Evolutionary conservation across 2,797 vertebrate genomes (phyloP).

Genomic region (Coccyzus lansbergi): DNA sequence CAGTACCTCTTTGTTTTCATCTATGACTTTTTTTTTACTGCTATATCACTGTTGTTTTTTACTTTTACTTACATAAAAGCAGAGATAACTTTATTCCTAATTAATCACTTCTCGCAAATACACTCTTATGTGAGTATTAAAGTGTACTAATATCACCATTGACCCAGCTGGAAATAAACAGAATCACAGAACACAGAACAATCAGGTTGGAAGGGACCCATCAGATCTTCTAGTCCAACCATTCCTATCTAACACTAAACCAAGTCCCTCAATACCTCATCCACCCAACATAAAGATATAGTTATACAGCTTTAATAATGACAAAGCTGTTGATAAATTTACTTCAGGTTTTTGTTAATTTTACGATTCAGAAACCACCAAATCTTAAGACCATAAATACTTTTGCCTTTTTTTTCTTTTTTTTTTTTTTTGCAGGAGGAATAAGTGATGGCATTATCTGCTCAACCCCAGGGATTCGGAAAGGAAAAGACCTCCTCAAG

Average conservation of each 20-base stretch:
- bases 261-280: too few species aligned
- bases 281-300: not conserved
- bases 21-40: not conserved
- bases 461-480: slow-evolving; percentile 85
- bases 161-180: slow-evolving; percentile 1
- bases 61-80: not conserved
- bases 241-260: too few species aligned
- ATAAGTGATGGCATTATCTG: slow-evolving; percentile 87
- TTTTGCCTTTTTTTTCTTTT: not conserved
- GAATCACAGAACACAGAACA: too few species aligned
- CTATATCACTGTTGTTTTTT: not conserved
- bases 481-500: slow-evolving; percentile 86
- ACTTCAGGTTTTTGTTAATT: not conserved
- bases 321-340: not conserved
- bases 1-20: not conserved
- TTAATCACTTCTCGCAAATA: not conserved
- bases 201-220: too few species aligned
- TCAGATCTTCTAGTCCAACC: too few species aligned
- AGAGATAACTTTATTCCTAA: not conserved
- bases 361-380: not conserved
- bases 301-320: not conserved
- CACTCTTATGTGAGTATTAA: not conserved
- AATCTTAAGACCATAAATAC: not conserved
- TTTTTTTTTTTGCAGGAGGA: slow-evolving; percentile 81
- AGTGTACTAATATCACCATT: not conserved